Percentiles rank a stretch among this genome's conserved stretches.
phyloP scores from a whole-genome alignment of 2,797 vertebrate species.

The Rhinichthys osculus region DNA sequence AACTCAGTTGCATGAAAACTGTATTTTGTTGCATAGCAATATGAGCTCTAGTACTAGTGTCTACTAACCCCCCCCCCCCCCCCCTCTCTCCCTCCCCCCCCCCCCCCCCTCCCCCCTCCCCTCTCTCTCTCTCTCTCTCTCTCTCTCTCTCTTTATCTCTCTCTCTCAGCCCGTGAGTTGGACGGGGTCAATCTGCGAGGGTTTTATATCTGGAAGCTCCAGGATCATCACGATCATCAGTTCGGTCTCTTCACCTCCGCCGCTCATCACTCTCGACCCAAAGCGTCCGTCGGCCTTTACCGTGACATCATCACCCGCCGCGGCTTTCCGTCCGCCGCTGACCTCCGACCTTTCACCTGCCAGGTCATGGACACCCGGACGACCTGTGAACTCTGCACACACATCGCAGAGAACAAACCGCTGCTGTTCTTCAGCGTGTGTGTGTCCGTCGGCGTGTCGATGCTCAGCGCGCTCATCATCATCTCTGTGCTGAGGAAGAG shows the following conservation, averaged over 20 bases:
- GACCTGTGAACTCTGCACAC: conserved; percentile 77
- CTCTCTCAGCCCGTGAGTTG: conserved; percentile 79
- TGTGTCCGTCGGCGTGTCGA: conserved; percentile 77
- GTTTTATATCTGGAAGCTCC: conserved; percentile 91
- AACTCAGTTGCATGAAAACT: too few relatives aligned
- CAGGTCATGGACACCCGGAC: neutral
- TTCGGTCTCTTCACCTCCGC: conserved; percentile 89
- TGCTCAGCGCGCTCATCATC: conserved; percentile 78
- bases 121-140: too few relatives aligned
- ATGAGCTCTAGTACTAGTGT: too few relatives aligned
- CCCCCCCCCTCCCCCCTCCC: too few relatives aligned
- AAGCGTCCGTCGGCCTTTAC: conserved; percentile 85
- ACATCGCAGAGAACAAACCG: conserved; percentile 81
- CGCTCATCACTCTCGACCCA: conserved; percentile 82
- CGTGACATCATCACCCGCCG: conserved; percentile 79
- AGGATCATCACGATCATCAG: conserved; percentile 83
- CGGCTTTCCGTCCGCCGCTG: conserved; percentile 77
- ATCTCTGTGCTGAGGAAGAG: conserved; percentile 72
- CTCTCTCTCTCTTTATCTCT: neutral
- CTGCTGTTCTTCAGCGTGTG: conserved; percentile 87
- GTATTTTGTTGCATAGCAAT: too few relatives aligned
- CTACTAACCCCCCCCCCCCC: too few relatives aligned
- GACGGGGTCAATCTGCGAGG: conserved; percentile 90
- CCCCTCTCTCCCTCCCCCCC: too few relatives aligned
- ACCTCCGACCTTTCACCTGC: conserved; percentile 65